Base-by-base conservation (phyloP, 37 sponge, comb jelly and placozoan species). In the Cliona cf. orientalis region DNA sequence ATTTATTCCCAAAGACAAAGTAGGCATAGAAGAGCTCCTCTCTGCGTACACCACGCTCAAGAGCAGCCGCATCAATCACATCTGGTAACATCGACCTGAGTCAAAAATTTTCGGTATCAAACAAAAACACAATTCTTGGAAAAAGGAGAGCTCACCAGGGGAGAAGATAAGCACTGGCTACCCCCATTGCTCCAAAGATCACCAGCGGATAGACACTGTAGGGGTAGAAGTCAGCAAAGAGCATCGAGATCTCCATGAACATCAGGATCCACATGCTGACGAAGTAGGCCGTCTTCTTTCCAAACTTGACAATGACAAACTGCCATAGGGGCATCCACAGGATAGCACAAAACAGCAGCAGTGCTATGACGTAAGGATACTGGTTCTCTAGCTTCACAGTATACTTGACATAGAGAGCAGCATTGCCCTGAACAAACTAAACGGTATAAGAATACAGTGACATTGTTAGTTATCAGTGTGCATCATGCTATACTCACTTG, bases 41-140 rank as follows among this genome's bases (percentile, higher is more conserved):
- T 53, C 91, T 79, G 33, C 97, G 55, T 0, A 87, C 83, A 37
- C 86, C 91, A 32, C 43, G 62, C 12, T 69, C 42, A 0, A 93
- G 37, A 6, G 36, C 26, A 0, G 91, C 94, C 21, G 81, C 69
- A 40, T 96, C 97, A 0, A 93, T 55, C 33, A 93, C 97, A 93
- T 96, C 97, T 12, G 97, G 97, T 25, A 96, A 72, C 97, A 96
- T 96, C 0, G 97, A 96, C 95, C 95, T 95, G 64, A 5, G 23
- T 21, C 2, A 11, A 11, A 49, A 49, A 49, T 49, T 19, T 17
- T 11, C 17, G 55, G 55, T 49, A 49, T 17, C 55, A 49, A 49
- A 49, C 17, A 49, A 49, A 49, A 19, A 19, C 55, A 49, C 17
- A 17, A 17, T 49, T 19, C 55, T 49, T 49, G 17, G 17, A 59